Conservation (phyloP, 2,888 invertebrate species). For the Eupithecia inturbata region DNA sequence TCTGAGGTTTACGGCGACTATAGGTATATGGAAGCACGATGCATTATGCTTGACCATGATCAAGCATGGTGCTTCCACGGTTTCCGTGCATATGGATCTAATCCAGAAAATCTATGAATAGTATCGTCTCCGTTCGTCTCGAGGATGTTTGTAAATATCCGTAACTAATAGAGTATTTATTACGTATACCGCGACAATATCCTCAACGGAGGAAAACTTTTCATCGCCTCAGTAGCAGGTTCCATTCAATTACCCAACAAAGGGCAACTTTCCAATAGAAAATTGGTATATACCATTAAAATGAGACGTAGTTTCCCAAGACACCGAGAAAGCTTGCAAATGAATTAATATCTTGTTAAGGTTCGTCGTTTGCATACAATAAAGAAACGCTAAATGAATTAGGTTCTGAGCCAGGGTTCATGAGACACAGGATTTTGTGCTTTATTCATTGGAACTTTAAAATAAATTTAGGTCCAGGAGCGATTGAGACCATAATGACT, state of each 20-base stretch:
- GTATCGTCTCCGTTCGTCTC: too few species aligned
- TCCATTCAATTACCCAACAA: slow-evolving; percentile 32
- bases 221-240: slow-evolving; percentile 12
- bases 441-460: slow-evolving; percentile 8
- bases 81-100: not conserved
- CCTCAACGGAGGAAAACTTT: slow-evolving; percentile 23
- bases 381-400: slow-evolving; percentile 58
- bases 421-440: slow-evolving; percentile 17
- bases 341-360: slow-evolving; percentile 55
- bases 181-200: not conserved
- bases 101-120: not conserved
- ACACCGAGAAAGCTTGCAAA: slow-evolving; percentile 44
- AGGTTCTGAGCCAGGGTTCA: slow-evolving; percentile 26
- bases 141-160: too few species aligned
- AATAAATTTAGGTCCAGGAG: slow-evolving; percentile 12
- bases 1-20: not conserved
- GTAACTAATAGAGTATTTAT: not conserved
- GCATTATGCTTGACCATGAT: not conserved
- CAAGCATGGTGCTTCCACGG: too few species aligned
- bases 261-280: slow-evolving; percentile 42
- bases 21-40: not conserved
- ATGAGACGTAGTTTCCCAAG: slow-evolving; percentile 36
- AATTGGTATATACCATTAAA: slow-evolving; percentile 45
- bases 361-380: slow-evolving; percentile 62
- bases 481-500: slow-evolving; percentile 10